Conservation (phyloP, 1,140 invertebrate genomes). For the Zaprionus taronus region DNA sequence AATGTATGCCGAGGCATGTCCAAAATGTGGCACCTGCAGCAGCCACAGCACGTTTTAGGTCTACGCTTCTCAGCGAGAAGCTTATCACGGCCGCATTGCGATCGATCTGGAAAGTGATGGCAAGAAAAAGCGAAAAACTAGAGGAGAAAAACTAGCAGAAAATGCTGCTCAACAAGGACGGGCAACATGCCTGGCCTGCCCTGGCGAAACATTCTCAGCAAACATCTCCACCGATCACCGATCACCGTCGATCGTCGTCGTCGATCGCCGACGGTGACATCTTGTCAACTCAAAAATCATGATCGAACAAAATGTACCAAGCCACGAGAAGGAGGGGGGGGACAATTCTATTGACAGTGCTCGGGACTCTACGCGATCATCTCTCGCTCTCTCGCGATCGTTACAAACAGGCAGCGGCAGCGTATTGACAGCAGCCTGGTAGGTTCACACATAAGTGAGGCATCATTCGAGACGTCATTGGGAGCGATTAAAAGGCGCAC, state of each 20-base stretch:
- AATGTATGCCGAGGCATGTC: slow-evolving; percentile 56
- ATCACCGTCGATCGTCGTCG: background rate
- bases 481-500: slow-evolving; percentile 73
- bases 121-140: slow-evolving; percentile 20
- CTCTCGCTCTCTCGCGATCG: slow-evolving; percentile 74
- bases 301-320: slow-evolving; percentile 75
- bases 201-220: slow-evolving; percentile 67
- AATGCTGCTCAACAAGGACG: slow-evolving; percentile 79
- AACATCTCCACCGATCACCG: slow-evolving; percentile 28
- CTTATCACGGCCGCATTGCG: slow-evolving; percentile 72
- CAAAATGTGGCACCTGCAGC: slow-evolving; percentile 75
- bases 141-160: slow-evolving; percentile 28
- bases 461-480: slow-evolving; percentile 79
- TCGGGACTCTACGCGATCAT: slow-evolving; percentile 55
- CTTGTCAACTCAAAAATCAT: slow-evolving; percentile 82
- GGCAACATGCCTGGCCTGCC: slow-evolving; percentile 71
- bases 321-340: background rate
- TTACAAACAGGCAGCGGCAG: slow-evolving; percentile 72
- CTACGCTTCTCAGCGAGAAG: slow-evolving; percentile 21
- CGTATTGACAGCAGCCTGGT: slow-evolving; percentile 76
- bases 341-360: slow-evolving; percentile 71
- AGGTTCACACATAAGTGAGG: slow-evolving; percentile 82
- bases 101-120: slow-evolving; percentile 75
- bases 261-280: slow-evolving; percentile 76
- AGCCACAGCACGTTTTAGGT: slow-evolving; percentile 48